Conservation (phyloP, 2,113 vertebrate species). For the Zingel zingel region DNA sequence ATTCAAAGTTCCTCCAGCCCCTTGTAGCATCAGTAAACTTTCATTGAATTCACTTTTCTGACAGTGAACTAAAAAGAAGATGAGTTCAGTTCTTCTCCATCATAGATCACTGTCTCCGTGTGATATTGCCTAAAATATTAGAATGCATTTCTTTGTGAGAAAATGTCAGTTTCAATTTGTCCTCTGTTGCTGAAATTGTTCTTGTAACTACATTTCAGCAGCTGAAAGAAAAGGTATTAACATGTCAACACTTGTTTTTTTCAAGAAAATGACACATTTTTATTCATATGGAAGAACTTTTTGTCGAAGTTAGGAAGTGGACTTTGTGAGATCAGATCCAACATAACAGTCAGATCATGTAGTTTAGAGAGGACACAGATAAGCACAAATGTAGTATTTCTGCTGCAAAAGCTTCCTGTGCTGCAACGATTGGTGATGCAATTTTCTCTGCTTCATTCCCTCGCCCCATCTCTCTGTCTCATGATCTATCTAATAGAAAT, state of each 20-base stretch:
- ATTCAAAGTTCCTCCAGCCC: not conserved
- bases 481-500: slow-evolving; percentile 17
- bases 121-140: slow-evolving; percentile 19
- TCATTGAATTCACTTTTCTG: not conserved
- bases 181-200: slow-evolving; percentile 11
- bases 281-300: not conserved
- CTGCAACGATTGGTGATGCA: slow-evolving; percentile 7
- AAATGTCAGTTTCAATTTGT: slow-evolving; percentile 24
- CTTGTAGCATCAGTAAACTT: not conserved
- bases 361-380: slow-evolving; percentile 12
- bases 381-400: not conserved
- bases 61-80: slow-evolving; percentile 9
- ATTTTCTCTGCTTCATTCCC: slow-evolving; percentile 25
- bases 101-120: slow-evolving; percentile 21
- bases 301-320: not conserved
- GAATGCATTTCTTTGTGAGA: not conserved
- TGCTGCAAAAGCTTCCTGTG: slow-evolving; percentile 4
- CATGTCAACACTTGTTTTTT: not conserved
- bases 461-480: not conserved
- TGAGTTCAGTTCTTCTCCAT: not conserved
- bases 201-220: not conserved
- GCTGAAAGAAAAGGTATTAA: not conserved
- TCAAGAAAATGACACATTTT: not conserved
- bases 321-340: not conserved
- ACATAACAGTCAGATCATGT: not conserved